Evolutionary conservation across 2,888 invertebrate species (phyloP).

Genomic region (Epirrita christyi): DNA sequence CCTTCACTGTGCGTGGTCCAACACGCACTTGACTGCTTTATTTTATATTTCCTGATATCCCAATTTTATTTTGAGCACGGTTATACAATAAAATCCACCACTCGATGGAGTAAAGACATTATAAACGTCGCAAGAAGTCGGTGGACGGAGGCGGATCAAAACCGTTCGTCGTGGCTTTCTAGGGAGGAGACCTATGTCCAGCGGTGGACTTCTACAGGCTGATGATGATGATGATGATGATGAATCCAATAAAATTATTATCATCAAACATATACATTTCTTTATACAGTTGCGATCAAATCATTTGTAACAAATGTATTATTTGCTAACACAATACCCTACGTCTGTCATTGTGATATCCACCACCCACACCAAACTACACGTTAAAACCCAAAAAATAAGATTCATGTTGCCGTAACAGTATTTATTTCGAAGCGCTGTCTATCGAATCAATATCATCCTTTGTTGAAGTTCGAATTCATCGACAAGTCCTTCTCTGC

Average conservation of each 20-base stretch:
- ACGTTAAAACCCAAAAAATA: slow-evolving; percentile 12
- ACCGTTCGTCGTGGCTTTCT: too few species aligned
- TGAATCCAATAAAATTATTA: background rate
- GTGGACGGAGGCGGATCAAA: too few species aligned
- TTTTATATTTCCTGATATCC: too few species aligned
- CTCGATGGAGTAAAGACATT: too few species aligned
- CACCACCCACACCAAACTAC: slow-evolving; percentile 29
- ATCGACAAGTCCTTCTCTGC: slow-evolving; percentile 33
- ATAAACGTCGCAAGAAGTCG: too few species aligned
- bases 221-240: too few species aligned
- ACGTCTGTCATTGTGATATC: slow-evolving; percentile 44
- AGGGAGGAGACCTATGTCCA: too few species aligned
- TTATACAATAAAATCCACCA: too few species aligned
- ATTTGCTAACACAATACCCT: slow-evolving; percentile 41
- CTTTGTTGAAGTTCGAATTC: slow-evolving; percentile 40
- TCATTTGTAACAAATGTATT: slow-evolving; percentile 35
- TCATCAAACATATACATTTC: background rate
- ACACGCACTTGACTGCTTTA: too few species aligned
- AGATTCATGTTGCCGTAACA: slow-evolving; percentile 17
- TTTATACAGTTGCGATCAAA: slow-evolving; percentile 28
- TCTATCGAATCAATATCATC: slow-evolving; percentile 44
- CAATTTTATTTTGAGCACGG: too few species aligned
- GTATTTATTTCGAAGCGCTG: slow-evolving; percentile 26
- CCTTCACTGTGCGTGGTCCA: too few species aligned
- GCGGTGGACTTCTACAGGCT: too few species aligned